phyloP scores from a whole-genome alignment of 2,797 vertebrate genomes.

The Vespertilio murinus region DNA sequence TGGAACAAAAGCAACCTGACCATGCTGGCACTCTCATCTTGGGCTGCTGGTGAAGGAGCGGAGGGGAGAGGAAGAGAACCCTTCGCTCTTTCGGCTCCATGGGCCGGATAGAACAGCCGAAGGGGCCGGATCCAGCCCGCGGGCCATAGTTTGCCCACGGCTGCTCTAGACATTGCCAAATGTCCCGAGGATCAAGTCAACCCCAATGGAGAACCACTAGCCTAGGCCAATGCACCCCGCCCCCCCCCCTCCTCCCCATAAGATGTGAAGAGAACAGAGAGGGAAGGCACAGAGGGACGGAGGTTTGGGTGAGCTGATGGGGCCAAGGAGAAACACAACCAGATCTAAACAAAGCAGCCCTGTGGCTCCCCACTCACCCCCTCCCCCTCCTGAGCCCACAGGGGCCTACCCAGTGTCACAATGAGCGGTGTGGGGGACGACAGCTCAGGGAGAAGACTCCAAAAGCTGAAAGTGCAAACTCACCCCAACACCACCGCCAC shows the following conservation, averaged over 20 bases:
- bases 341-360: conserved; percentile 6
- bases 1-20: no score
- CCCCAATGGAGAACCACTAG: neutral
- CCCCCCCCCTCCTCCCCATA: neutral
- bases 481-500: neutral
- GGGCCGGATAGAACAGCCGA: no score
- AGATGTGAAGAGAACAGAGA: conserved; percentile 5
- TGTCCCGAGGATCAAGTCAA: neutral
- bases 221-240: neutral
- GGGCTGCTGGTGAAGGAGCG: no score
- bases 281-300: neutral
- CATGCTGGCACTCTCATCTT: no score
- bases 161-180: neutral
- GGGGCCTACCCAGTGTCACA: neutral
- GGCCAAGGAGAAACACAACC: neutral
- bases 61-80: no score
- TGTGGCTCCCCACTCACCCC: neutral
- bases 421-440: no score
- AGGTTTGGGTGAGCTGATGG: neutral
- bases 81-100: no score
- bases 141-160: no score
- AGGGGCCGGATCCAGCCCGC: no score
- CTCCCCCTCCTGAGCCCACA: neutral
- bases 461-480: neutral
- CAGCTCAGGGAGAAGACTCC: neutral